Conservation (phyloP, 2,797 vertebrate species). For the Sebastolobus alascanus region DNA sequence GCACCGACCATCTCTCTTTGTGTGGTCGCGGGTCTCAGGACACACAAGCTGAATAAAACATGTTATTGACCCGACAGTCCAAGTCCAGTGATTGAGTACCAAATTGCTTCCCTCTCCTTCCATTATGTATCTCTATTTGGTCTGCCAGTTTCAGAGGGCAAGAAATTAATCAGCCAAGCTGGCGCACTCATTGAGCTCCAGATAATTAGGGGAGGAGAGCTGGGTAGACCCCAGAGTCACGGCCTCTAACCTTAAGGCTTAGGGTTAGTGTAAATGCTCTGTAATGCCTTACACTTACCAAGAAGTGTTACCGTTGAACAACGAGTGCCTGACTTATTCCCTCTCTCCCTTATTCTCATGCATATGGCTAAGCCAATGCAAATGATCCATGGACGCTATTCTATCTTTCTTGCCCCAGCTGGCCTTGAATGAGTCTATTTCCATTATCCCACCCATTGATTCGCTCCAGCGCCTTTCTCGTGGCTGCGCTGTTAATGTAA, state of each 20-base stretch:
- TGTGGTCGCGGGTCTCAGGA: conserved; percentile 25
- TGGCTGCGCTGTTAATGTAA: conserved; percentile 69
- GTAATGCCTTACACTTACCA: conserved; percentile 38
- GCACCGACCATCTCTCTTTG: neutral
- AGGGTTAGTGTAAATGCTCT: conserved; percentile 49
- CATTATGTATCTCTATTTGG: conserved; percentile 43
- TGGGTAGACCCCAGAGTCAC: conserved; percentile 40
- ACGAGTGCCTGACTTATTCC: conserved; percentile 19
- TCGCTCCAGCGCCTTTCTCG: conserved; percentile 53
- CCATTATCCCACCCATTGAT: conserved; percentile 76
- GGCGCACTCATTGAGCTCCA: conserved; percentile 15
- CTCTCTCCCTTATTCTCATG: conserved; percentile 21
- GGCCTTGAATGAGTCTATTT: conserved; percentile 68
- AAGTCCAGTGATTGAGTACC: conserved; percentile 45
- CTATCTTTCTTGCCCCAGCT: conserved; percentile 40
- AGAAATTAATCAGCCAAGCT: conserved; percentile 59
- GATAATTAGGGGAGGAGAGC: conserved; percentile 57
- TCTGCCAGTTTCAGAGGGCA: conserved; percentile 46
- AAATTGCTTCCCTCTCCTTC: conserved; percentile 39
- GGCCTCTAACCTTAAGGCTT: conserved; percentile 38
- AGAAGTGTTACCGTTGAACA: conserved; percentile 47
- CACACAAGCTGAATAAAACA: conserved; percentile 49
- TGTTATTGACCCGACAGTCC: conserved; percentile 38
- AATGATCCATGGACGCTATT: conserved; percentile 52
- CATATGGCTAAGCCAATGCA: conserved; percentile 40